phyloP scores from a whole-genome alignment of 2,888 invertebrate species.

The Quadroppia sp. region DNA sequence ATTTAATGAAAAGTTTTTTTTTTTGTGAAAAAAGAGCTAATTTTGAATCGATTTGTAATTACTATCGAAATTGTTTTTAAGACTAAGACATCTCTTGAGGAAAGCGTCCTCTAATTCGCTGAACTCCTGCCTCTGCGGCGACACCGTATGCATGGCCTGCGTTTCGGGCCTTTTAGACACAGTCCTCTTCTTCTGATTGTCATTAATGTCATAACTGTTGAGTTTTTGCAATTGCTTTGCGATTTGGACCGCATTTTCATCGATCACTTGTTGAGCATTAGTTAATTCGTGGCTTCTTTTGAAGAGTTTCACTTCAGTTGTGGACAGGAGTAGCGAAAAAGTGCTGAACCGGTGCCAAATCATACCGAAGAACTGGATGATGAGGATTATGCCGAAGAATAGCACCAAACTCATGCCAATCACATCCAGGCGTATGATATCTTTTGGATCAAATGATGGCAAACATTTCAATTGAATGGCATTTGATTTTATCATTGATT shows the following conservation, averaged over 20 bases:
- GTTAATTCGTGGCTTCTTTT: slow-evolving; percentile 78
- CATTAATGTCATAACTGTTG: slow-evolving; percentile 20
- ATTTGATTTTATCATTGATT: too few species aligned
- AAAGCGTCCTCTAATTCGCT: neutral
- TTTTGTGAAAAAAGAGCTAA: neutral
- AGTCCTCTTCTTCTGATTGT: too few species aligned
- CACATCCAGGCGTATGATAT: slow-evolving; percentile 54
- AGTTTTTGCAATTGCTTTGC: slow-evolving; percentile 59
- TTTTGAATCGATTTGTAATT: neutral
- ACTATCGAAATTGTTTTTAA: slow-evolving; percentile 21
- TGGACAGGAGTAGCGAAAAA: slow-evolving; percentile 87
- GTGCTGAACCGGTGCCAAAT: slow-evolving; percentile 98
- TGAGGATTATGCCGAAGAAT: slow-evolving; percentile 91
- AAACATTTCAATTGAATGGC: too few species aligned
- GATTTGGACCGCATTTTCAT: slow-evolving; percentile 89
- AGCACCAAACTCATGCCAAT: slow-evolving; percentile 81
- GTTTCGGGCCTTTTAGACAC: neutral
- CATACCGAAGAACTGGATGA: slow-evolving; percentile 96
- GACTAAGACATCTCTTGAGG: neutral
- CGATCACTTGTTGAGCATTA: slow-evolving; percentile 78
- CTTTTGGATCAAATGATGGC: too few species aligned
- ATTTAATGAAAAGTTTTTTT: neutral
- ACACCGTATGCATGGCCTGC: neutral
- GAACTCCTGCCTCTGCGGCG: neutral
- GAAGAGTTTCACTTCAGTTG: slow-evolving; percentile 82